Evolutionary conservation across 2,113 vertebrate species (phyloP), one percentile per base, ranked within the genome.

Genomic region (Phalacrocorax aristotelis): DNA sequence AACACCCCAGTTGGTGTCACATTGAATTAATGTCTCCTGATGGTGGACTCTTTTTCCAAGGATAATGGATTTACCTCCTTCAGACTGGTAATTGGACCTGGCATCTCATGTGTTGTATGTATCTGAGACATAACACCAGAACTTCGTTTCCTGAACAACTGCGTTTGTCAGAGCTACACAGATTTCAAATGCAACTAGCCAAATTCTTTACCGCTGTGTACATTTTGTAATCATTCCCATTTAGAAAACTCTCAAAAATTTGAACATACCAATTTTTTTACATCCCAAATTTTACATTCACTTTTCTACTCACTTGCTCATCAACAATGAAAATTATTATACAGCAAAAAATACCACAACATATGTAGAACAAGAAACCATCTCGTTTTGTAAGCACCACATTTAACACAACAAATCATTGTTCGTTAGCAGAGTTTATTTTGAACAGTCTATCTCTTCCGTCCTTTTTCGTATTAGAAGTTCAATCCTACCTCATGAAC

Each of bases 1-100:
- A 98, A 98, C 97, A 97, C 93, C 90, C 90, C 94, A 97, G 95
- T 90, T 75, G 96, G 91, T 96, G 97, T 96, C 97, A 93, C 75
- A 87, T 93, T 96, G 96, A 97, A 97, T 98, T 97, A 98, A 94
- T 69, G 74, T 97, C 96, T 97, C 92, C 68, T 86, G 80, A 77
- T 86, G 91, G 93, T 93, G 91, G 91, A 76, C n/a, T 95, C 87
- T 96, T 93, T 94, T 95, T 94, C 57, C 91, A 97, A 95, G 94
- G 6, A 95, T 96, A 96, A 97, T 95, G 96, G 93, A 76, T 95
- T 96, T 96, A 38, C 95, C 62, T 64, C 83, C 74, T 92, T 65
- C 78, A 92, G 54, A 16, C 92, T 57, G 54, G 83, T 97, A 96
- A 97, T 89, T 95, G 95, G 94, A 93, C 82, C 94, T 95, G 95